phyloP scores from a whole-genome alignment of 2,113 vertebrate genomes.

The Dipodomys stephensi region DNA sequence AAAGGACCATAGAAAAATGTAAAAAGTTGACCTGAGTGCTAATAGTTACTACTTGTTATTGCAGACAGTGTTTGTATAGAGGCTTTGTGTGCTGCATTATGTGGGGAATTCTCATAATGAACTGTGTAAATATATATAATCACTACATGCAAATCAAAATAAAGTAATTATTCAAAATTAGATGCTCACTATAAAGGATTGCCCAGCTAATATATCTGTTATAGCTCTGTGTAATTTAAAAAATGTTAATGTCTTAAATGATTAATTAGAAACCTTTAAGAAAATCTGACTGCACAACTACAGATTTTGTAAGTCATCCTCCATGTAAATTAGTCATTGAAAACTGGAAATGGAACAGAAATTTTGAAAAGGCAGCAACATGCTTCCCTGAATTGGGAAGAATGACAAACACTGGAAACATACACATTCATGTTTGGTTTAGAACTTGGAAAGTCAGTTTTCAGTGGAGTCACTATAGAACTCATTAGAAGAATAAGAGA shows the following conservation, averaged over 20 bases:
- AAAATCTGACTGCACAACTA: neutral
- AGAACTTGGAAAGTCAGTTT: neutral
- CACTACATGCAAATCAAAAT: neutral
- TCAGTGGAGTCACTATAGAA: slow-evolving; percentile 6
- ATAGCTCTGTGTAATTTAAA: neutral
- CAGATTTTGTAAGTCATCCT: neutral
- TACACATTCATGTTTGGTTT: neutral
- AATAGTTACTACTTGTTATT: neutral
- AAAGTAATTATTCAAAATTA: neutral
- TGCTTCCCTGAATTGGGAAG: neutral
- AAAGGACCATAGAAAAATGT: neutral
- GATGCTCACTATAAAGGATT: neutral
- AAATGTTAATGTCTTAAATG: neutral
- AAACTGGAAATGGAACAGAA: neutral
- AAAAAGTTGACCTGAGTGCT: neutral
- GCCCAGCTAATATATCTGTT: neutral
- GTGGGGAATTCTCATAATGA: neutral
- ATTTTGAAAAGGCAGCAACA: neutral
- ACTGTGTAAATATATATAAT: neutral
- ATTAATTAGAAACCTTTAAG: slow-evolving; percentile 11
- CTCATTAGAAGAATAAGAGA: slow-evolving; percentile 24
- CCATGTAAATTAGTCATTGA: neutral
- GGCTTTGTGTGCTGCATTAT: neutral
- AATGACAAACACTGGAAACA: neutral
- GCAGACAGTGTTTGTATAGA: neutral